Base-by-base conservation (phyloP, 1,140 invertebrate genomes). In the Megathymus violae region DNA sequence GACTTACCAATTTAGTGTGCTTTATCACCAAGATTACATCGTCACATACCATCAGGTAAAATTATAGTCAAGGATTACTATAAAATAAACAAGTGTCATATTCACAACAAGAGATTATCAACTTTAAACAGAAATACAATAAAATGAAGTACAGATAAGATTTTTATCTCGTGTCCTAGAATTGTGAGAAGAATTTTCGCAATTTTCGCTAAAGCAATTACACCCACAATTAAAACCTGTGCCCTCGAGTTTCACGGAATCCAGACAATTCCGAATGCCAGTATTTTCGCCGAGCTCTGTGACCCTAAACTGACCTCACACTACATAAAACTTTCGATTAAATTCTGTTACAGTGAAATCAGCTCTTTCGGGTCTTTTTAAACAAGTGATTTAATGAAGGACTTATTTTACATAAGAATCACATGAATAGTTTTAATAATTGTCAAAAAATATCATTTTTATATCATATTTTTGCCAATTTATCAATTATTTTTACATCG, bases 161-260 rank as follows among this genome's bases (percentile, higher is more conserved):
- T 31, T 43, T 56, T 54, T 54, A 54, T 22, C 36, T 56, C 38
- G 16, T 31, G 40, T 56, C 22, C 51, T 56, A 56, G 51, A 56
- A 31, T 43, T 43, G 14, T 13, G 38, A 27, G 51, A 56, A 56
- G 38, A 56, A 56, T 56, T 56, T 43, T 56, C 51, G 51, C 51
- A 56, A 65, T 62, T 65, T 59, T 65, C 59, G 59, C 65, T 58
- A 48, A 65, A 62, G 52, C 63, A 66, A 70, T 70, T 66, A 66
- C 50, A 60, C 56, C 40, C 44, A 25, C 62, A 72, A 68, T 68
- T 72, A 72, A 72, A 65, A 62, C 51, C 59, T 40, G 48, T 27
- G 59, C 50, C 25, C 31, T 56, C 43, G 31, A 56, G 44, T 46
- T 46, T 9, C 22, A 14, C 16, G 60, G 69, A 60, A 72, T 72